Evolutionary conservation across 92 coral and sea anemone genomes (phyloP).

Genomic region (Parazoanthus atlanticus): DNA sequence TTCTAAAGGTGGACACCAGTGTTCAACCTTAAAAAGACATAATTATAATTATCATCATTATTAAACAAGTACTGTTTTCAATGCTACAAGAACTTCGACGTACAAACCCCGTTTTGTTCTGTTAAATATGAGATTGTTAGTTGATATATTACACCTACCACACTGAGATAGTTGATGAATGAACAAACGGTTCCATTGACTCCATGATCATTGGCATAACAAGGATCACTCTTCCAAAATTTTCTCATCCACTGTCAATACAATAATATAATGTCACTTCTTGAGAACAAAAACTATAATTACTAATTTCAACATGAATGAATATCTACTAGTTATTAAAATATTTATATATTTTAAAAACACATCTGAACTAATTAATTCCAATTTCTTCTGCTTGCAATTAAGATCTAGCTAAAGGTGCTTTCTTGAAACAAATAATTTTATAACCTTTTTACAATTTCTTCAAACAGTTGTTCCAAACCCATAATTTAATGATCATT

Average conservation of each 20-base stretch:
- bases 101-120: no score
- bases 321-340: no score
- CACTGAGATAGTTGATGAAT: constrained; percentile 86
- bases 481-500: no score
- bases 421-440: no score
- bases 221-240: constrained; percentile 85
- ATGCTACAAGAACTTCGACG: not conserved
- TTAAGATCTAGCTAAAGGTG: no score
- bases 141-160: constrained; percentile 51
- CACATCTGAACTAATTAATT: no score
- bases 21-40: constrained; percentile 68
- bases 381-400: no score
- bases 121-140: no score
- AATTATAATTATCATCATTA: not conserved
- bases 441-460: no score
- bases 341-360: no score
- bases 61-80: not conserved
- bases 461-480: no score
- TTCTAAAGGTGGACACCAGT: constrained; percentile 85
- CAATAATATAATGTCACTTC: not conserved
- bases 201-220: constrained; percentile 83
- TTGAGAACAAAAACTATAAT: not conserved
- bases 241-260: constrained; percentile 90
- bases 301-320: not conserved
- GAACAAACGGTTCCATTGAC: constrained; percentile 97